Evolutionary conservation across 2,888 invertebrate genomes (phyloP), one percentile per base, ranked within the genome.

Genomic region (Tolmerus cingulatus): DNA sequence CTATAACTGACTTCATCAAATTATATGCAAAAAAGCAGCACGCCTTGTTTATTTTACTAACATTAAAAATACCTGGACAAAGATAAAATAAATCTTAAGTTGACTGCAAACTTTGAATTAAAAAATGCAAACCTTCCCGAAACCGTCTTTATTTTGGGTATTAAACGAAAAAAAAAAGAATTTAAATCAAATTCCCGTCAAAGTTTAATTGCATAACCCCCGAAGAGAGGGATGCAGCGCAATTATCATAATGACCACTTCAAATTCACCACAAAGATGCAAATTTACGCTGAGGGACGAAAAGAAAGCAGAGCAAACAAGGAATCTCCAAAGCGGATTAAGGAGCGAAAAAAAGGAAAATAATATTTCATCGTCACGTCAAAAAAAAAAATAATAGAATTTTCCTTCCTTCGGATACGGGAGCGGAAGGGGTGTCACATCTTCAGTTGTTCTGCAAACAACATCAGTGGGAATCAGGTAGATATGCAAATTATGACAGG

Each of bases 231-330:
- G 78, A 40, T 43, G 37, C 78, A 78, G 43, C 78, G 40, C 40
- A 78, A 78, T 78, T 78, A 78, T 78, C 78, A 78, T 78, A 78
- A 78, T 78, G 78, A 78, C 78, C 43, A 78, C 78, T 78, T 78
- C 19, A 78, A 19, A 78, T 78, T 43, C 78, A 78, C 23, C 23
- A 12, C 23, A 23, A 78, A 78, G 12, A 78, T 78, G 43, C 78
- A 78, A 40, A 78, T 78, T 78, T 34, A 46, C 78, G 7, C 23
- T 46, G 40, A 40, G 66, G 27, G 43, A 40, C 43, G 78, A 40
- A 78, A 37, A 43, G 7, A 37, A 40, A 66, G 3, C 8, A 66
- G 27, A 19, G 27, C 19, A 66, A 27, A 66, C 66, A 23, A 27
- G 66, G 8, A 66, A 66, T 23, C 12, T 27, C 66, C 23, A 66